A percentile compares a stretch with the other conserved stretches of the same genome.
Evolutionary conservation across 2,888 invertebrate species (phyloP).

Genomic region (Nudaria mundana): DNA sequence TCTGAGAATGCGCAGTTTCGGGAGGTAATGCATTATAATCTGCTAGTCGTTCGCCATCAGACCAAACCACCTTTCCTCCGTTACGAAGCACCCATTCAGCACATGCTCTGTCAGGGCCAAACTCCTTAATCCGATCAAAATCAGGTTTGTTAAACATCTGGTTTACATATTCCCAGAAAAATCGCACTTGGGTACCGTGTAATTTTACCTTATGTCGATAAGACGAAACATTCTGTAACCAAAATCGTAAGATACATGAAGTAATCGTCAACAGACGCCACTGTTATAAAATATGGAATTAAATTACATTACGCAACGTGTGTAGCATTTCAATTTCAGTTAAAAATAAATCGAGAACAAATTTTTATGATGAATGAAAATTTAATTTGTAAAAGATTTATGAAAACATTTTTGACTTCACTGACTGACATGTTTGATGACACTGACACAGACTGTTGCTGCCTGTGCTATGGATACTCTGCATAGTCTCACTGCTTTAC

Average conservation of each 20-base stretch:
- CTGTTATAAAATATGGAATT: neutral
- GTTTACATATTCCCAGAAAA: constrained; percentile 79
- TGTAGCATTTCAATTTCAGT: neutral
- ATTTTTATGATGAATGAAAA: too few species aligned
- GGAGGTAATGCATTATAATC: constrained; percentile 90
- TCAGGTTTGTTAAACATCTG: constrained; percentile 87
- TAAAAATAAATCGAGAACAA: too few species aligned
- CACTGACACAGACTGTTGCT: too few species aligned
- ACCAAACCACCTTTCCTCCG: constrained; percentile 91
- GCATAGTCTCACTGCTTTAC: too few species aligned
- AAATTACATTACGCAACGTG: constrained; percentile 1
- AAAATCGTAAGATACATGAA: constrained; percentile 1
- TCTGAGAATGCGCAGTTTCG: constrained; percentile 52
- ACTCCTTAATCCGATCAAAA: constrained; percentile 81
- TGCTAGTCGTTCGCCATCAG: constrained; percentile 70
- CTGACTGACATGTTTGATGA: too few species aligned
- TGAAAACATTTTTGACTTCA: too few species aligned
- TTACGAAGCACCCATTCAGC: constrained; percentile 97
- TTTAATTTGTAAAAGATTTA: too few species aligned
- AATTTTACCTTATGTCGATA: constrained; percentile 27
- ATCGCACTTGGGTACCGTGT: constrained; percentile 44
- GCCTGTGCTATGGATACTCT: too few species aligned
- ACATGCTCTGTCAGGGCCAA: constrained; percentile 95
- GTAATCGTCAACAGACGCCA: neutral
- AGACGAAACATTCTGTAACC: constrained; percentile 27